phyloP scores from a whole-genome alignment of 2,888 invertebrate species.

The Enchytraeus crypticus region DNA sequence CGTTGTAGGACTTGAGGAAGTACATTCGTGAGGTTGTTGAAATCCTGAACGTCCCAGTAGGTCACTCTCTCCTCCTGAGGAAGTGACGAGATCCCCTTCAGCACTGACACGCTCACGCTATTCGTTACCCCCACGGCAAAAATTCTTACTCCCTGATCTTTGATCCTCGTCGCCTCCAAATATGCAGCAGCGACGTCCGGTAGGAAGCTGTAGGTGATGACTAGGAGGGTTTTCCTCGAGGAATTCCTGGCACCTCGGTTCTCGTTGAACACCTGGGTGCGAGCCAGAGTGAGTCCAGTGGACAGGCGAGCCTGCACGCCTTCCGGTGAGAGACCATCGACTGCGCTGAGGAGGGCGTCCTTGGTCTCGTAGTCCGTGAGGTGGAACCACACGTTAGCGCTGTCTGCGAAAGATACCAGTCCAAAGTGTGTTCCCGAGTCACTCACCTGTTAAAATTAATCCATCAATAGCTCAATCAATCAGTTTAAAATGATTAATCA shows the following conservation, averaged over 20 bases:
- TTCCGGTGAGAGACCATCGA: neutral
- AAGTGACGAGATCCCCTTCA: slow-evolving; percentile 6
- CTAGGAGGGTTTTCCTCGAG: slow-evolving; percentile 34
- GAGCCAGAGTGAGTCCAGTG: neutral
- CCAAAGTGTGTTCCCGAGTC: neutral
- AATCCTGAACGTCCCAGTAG: slow-evolving; percentile 10
- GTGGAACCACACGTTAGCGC: neutral
- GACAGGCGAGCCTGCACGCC: slow-evolving; percentile 6
- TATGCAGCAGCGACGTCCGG: slow-evolving; percentile 40
- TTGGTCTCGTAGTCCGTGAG: neutral
- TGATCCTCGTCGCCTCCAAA: slow-evolving; percentile 31
- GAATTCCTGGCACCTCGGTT: slow-evolving; percentile 35
- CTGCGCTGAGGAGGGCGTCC: neutral
- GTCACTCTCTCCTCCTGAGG: slow-evolving; percentile 1
- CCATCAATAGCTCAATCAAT: too few relatives aligned
- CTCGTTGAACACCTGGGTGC: neutral
- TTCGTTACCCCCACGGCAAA: slow-evolving; percentile 8
- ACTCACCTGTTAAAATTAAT: too few relatives aligned
- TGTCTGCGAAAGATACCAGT: neutral
- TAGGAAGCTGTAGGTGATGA: too few relatives aligned
- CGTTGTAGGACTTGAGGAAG: too few relatives aligned
- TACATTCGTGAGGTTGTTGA: neutral
- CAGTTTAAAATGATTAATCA: too few relatives aligned
- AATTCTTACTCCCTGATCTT: slow-evolving; percentile 25
- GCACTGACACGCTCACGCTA: neutral